Base-by-base conservation (phyloP, 2,797 vertebrate species). In the Antrozous pallidus region DNA sequence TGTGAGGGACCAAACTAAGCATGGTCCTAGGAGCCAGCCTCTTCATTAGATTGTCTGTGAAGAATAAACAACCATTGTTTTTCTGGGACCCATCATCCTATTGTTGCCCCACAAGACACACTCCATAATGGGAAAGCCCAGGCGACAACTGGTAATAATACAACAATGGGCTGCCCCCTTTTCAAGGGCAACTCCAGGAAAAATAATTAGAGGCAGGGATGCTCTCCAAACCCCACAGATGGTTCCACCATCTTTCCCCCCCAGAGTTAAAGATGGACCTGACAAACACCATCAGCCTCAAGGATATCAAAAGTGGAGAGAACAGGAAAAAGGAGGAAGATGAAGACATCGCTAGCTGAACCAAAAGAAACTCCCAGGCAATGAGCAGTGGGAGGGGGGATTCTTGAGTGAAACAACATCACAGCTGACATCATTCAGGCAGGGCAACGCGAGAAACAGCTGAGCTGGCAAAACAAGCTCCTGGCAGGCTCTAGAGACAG, bases 261-360 rank as follows among this genome's bases (percentile, higher is more conserved):
- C 61, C 40, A 61, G 87, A 80, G 61, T 95, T 95, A 47, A 0
- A 92, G 88, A 94, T 91, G 81, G 94, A 95, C 33, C 95, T 96
- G 95, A 95, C 95, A 97, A 97, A 95, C 74, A 89, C 92, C 83
- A 87, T 96, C 93, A 80, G 82, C 63, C 91, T 97, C 95, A 97
- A 61, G 75, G 90, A 93, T 49, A 95, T 74, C 90, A 89, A 58
- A 95, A 96, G 94, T 38, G 28, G 70, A 95, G 54, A 92, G 90
- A 97, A 85, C 51, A 94, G 88, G 96, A 85, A 22, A 91, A 96
- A 38, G 20, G 42, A 28, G 24, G 36, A 67, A 95, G 90, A 97
- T 93, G 90, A 98, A 98, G 95, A 96, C 70, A 88, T 97, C 58
- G n/a, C 79, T 93, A 33, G 45, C 51, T 90, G 89, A 91, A 94